These are phyloP conservation scores for Trileptium ribeirensis DNA, from an alignment of 2,888 invertebrate species.

Conservation along the genomic window DNA sequence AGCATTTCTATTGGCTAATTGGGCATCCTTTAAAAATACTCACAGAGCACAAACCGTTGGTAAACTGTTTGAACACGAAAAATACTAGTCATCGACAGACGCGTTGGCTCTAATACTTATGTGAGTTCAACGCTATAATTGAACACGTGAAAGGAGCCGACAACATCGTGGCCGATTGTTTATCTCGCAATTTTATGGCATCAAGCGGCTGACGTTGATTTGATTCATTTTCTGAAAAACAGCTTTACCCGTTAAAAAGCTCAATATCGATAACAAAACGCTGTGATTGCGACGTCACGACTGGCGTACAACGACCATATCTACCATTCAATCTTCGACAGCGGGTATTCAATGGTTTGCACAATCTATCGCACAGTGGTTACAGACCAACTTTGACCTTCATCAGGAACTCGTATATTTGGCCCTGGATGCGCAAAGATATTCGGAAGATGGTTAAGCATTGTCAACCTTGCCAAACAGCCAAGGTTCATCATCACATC, in stretches of 20 bases:
- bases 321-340: neutral
- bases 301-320: neutral
- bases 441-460: neutral
- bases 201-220: neutral
- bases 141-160: neutral
- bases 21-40: neutral
- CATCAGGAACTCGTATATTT: neutral
- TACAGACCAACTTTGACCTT: neutral
- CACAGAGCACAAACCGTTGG: neutral
- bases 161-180: neutral
- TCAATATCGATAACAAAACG: neutral
- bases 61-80: neutral
- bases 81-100: neutral
- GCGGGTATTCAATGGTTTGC: neutral
- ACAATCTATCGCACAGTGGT: neutral
- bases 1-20: neutral
- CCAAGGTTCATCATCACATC: neutral
- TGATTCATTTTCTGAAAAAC: neutral
- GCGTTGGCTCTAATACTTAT: neutral
- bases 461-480: neutral
- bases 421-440: neutral
- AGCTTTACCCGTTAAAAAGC: neutral
- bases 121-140: neutral
- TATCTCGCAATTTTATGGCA: neutral
- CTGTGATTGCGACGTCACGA: neutral